Conservation (phyloP, 2,888 invertebrate species). For the Luffia ferchaultella region DNA sequence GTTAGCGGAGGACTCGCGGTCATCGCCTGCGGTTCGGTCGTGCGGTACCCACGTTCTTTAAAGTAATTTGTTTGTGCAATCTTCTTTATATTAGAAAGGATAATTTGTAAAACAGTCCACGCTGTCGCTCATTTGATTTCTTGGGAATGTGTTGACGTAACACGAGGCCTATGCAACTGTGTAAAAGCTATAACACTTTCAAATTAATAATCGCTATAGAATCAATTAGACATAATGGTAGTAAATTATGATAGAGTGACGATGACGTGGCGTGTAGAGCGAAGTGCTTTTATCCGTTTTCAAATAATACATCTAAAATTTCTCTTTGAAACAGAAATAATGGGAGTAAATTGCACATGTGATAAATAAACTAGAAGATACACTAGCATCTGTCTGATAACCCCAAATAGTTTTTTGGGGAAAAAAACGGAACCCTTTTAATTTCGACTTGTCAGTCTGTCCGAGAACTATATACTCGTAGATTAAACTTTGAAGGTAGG, state of each 20-base stretch:
- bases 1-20: conserved; percentile 13
- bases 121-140: not conserved
- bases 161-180: not conserved
- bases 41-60: not conserved
- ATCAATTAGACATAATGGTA: not conserved
- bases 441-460: not conserved
- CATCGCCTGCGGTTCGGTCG: not conserved
- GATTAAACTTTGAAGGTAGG: too few relatives aligned
- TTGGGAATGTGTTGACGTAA: not conserved
- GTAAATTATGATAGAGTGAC: not conserved
- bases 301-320: not conserved
- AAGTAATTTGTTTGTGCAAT: not conserved
- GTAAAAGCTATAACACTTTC: not conserved
- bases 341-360: not conserved
- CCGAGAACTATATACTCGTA: too few relatives aligned
- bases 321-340: not conserved
- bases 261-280: not conserved
- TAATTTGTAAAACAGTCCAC: not conserved
- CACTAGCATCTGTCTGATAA: not conserved
- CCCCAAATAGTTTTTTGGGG: not conserved
- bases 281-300: not conserved
- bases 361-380: not conserved
- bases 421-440: not conserved
- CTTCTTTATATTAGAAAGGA: not conserved
- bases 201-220: not conserved